Percentiles rank a stretch among this genome's conserved stretches.
These are phyloP conservation scores for Cyanistes caeruleus DNA, from an alignment of 2,113 vertebrate species.

Conservation along the genomic window DNA sequence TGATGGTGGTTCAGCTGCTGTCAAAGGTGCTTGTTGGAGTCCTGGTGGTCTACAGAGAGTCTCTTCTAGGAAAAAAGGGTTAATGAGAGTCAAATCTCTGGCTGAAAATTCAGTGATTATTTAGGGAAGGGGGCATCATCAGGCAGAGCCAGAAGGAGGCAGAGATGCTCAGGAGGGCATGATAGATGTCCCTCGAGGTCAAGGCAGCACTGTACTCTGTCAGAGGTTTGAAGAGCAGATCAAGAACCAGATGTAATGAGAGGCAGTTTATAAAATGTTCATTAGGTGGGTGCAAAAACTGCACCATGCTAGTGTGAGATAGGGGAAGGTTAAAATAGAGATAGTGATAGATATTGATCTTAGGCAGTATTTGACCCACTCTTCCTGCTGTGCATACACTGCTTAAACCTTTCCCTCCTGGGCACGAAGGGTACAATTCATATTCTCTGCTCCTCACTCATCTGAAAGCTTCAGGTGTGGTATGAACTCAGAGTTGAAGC, in stretches of 20 bases:
- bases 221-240: background rate
- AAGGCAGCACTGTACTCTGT: background rate
- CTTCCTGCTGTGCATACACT: background rate
- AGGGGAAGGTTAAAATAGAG: background rate
- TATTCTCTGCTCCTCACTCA: background rate
- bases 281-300: background rate
- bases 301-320: background rate
- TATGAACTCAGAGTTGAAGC: background rate
- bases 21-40: background rate
- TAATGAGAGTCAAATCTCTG: background rate
- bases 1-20: background rate
- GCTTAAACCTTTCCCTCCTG: background rate
- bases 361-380: background rate
- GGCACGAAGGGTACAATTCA: no score
- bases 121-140: background rate
- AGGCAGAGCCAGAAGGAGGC: background rate
- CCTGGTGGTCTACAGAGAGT: background rate
- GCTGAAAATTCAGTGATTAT: background rate
- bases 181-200: accelerated
- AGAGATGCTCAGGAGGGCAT: background rate
- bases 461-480: background rate
- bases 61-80: background rate
- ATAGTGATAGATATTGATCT: background rate
- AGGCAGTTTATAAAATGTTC: background rate
- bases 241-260: background rate